Evolutionary conservation across 2,113 vertebrate species (phyloP).

Genomic region (Silurus asotus): DNA sequence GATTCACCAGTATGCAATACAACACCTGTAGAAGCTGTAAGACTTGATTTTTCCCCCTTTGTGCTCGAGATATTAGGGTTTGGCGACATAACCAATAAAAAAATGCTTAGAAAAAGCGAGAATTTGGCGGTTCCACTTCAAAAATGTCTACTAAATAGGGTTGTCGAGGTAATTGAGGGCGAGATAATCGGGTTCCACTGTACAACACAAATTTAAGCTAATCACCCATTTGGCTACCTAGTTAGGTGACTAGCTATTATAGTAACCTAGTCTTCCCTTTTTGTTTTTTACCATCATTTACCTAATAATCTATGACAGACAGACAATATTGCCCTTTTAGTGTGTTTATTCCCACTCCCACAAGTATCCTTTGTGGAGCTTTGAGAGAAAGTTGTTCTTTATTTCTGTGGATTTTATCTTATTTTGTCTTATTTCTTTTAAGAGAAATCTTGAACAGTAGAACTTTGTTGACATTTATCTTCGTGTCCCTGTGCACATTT

Average conservation of each 20-base stretch:
- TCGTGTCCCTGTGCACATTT: background rate
- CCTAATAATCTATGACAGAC: background rate
- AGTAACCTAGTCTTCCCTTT: background rate
- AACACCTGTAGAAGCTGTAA: too few species aligned
- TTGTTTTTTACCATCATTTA: background rate
- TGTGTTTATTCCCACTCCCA: background rate
- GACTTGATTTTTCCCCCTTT: too few species aligned
- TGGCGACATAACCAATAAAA: too few species aligned
- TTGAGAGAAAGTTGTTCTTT: background rate
- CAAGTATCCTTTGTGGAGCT: background rate
- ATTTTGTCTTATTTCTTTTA: slow-evolving; percentile 14
- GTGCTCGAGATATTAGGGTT: too few species aligned
- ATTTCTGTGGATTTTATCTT: background rate
- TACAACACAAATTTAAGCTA: background rate
- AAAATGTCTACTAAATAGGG: too few species aligned
- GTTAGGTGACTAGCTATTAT: background rate
- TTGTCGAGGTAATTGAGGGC: too few species aligned
- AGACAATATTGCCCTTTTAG: background rate
- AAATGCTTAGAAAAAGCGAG: too few species aligned
- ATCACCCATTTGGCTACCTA: background rate
- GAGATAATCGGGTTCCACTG: too few species aligned
- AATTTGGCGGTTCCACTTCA: too few species aligned
- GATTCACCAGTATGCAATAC: too few species aligned
- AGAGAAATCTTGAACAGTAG: background rate
- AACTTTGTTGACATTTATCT: slow-evolving; percentile 25